Evolutionary conservation across 2,888 invertebrate genomes (phyloP), one percentile per base, ranked within the genome.

Genomic region (Drosophila longiperda): DNA sequence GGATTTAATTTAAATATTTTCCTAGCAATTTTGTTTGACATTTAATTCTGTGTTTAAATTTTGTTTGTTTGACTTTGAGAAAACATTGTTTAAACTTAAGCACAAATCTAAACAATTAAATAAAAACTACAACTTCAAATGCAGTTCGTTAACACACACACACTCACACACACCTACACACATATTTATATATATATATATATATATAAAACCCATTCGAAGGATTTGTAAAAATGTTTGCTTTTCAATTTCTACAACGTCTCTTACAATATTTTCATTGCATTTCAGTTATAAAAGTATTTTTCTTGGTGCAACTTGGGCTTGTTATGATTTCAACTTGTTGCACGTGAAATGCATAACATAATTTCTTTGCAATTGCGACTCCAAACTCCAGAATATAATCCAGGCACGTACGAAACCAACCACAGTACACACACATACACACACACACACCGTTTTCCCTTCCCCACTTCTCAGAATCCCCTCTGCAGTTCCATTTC

Each of bases 241-340:
- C 45, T 79, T 80, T 82, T 70, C 62, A 68, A 67, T 73, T 82
- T 70, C 50, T 70, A 62, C 72, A 66, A 69, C 75, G 65, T 68
- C 66, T 84, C 76, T 74, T 82, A 74, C 83, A 90, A 90, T 89
- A 89, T 87, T 90, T 87, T 87, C 75, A 71, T 90, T 89, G 82
- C 89, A 89, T 90, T 89, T 81, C 72, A 66, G 86, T 82, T 82
- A 65, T 66, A 69, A 63, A 82, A 79, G 85, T 69, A 78, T 68
- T 77, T 65, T 66, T 62, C 57, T 65, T 74, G 49, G 65, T 72
- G 59, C 65, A 70, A 45, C 64, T 73, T 50, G 77, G 60, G 62
- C 80, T 86, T 90, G 90, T 90, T 87, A 87, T 90, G 90, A 87
- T 89, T 90, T 77, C 89, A 90, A 90, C 87, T 87, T 87, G 90